Conservation (phyloP, 2,113 vertebrate genomes). For the Daboia siamensis region DNA sequence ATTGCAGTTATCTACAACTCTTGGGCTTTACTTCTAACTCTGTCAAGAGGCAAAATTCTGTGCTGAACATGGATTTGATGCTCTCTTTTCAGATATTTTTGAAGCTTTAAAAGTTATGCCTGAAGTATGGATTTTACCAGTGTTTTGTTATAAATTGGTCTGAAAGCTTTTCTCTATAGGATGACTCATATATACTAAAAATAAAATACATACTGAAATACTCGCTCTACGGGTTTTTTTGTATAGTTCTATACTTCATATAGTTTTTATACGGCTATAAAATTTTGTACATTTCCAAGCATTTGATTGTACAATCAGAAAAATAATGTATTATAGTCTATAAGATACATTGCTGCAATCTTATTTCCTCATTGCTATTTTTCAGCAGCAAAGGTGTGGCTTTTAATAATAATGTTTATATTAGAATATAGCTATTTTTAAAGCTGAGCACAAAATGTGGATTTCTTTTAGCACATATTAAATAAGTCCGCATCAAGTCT, state of each 20-base stretch:
- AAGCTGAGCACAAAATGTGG: not conserved
- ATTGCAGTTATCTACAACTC: not conserved
- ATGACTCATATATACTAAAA: not conserved
- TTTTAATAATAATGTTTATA: slow-evolving; percentile 15
- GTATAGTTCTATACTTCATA: not conserved
- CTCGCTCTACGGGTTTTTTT: not conserved
- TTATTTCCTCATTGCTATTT: not conserved
- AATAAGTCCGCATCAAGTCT: not conserved
- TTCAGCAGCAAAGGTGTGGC: not conserved
- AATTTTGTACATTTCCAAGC: not conserved
- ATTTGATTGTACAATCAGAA: not conserved
- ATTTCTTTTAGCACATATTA: not conserved
- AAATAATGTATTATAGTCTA: not conserved
- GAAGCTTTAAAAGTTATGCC: not conserved
- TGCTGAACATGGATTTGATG: not conserved
- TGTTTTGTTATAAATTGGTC: not conserved
- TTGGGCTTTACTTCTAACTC: not conserved
- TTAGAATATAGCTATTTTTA: slow-evolving; percentile 17
- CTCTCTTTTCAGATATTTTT: not conserved
- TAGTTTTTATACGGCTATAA: not conserved
- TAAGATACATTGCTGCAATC: not conserved
- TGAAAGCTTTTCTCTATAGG: not conserved
- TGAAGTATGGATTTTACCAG: not conserved
- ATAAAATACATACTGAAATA: not conserved
- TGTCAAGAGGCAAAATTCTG: not conserved